Conservation (phyloP, 2,113 vertebrate genomes). For the Ophthalmolycus amberensis region DNA sequence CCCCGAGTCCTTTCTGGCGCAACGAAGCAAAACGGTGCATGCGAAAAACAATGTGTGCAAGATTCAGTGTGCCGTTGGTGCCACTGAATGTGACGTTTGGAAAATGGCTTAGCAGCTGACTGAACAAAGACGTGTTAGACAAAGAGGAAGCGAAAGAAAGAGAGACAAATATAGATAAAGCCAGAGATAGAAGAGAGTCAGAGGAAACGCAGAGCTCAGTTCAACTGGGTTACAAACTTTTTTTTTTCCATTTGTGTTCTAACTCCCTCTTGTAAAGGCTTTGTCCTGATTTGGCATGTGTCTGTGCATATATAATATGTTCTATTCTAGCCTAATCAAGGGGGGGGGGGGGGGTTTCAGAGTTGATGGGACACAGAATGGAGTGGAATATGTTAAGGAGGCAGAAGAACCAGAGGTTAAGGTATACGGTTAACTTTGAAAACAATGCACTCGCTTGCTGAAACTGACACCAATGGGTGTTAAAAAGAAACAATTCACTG, state of each 20-base stretch:
- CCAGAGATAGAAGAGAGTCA: conserved; percentile 38
- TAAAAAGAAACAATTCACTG: background rate
- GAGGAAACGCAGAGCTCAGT: conserved; percentile 33
- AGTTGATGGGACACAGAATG: background rate
- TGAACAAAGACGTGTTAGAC: conserved; percentile 66
- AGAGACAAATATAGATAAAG: conserved; percentile 52
- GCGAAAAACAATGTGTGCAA: conserved; percentile 59
- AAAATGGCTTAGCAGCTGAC: conserved; percentile 61
- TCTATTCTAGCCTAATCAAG: conserved; percentile 25
- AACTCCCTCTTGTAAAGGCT: conserved; percentile 37
- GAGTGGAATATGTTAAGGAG: background rate
- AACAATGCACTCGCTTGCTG: background rate
- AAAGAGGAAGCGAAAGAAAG: conserved; percentile 43
- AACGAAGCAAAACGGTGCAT: conserved; percentile 46
- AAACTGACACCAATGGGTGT: background rate
- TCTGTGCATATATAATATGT: conserved; percentile 5
- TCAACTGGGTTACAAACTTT: conserved; percentile 57
- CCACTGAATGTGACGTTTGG: conserved; percentile 65
- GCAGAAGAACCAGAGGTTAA: background rate
- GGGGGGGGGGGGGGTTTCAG: background rate
- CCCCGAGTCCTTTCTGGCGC: conserved; percentile 47
- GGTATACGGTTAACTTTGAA: background rate
- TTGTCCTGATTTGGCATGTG: conserved; percentile 49
- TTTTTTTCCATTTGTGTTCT: conserved; percentile 42
- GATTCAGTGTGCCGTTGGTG: conserved; percentile 57